Conservation (phyloP, 2,888 invertebrate genomes). For the Coleophora flavipennella region DNA sequence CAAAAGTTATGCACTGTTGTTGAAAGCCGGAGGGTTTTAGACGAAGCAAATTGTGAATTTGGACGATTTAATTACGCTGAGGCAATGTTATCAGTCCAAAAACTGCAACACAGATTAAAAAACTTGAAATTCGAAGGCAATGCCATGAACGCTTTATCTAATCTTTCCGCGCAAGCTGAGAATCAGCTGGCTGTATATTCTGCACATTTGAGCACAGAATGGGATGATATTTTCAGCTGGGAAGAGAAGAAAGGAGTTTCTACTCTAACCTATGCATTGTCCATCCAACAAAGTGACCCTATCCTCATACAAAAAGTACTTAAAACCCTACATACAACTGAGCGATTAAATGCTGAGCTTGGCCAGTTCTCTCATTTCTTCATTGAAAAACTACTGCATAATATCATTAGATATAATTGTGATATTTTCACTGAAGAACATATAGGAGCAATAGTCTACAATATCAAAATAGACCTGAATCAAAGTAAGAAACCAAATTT, state of each 20-base stretch:
- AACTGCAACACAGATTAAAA: constrained; percentile 33
- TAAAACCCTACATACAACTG: constrained; percentile 48
- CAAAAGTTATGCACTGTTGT: constrained; percentile 38
- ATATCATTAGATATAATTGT: constrained; percentile 56
- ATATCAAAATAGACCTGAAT: constrained; percentile 50
- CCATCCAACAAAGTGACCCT: constrained; percentile 57
- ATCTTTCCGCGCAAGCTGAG: constrained; percentile 44
- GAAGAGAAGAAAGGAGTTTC: constrained; percentile 45
- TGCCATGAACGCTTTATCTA: constrained; percentile 35
- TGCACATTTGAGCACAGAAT: constrained; percentile 56
- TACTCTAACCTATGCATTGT: constrained; percentile 46
- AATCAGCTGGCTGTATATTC: constrained; percentile 51
- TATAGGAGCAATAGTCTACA: constrained; percentile 54
- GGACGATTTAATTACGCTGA: constrained; percentile 46
- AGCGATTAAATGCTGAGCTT: constrained; percentile 54
- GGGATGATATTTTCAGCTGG: constrained; percentile 62
- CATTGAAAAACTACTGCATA: constrained; percentile 47
- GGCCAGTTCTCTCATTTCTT: constrained; percentile 59
- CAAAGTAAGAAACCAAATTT: constrained; percentile 46
- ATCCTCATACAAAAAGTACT: constrained; percentile 47
- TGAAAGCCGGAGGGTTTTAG: constrained; percentile 43
- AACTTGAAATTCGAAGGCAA: constrained; percentile 44
- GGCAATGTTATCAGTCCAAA: constrained; percentile 41
- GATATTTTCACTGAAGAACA: constrained; percentile 58
- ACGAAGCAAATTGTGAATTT: constrained; percentile 51